A percentile compares a stretch with the other conserved stretches of the same genome.
Conservation (phyloP, 2,797 vertebrate species). For the Gambusia yucatana region DNA sequence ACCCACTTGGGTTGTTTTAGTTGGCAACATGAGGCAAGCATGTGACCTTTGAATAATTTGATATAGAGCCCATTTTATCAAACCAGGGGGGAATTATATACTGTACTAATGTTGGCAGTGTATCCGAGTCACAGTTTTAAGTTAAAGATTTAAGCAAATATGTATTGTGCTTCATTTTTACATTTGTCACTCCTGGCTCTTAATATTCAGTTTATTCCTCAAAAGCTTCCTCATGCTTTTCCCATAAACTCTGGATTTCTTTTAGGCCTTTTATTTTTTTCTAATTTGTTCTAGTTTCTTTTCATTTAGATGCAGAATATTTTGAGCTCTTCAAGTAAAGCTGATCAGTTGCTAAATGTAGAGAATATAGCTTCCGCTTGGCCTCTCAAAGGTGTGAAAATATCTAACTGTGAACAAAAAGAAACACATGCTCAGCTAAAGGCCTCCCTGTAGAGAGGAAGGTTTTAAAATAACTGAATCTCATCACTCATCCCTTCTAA, state of each 20-base stretch:
- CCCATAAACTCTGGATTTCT: neutral
- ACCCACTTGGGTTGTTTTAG: neutral
- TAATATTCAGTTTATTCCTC: neutral
- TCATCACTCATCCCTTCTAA: constrained; percentile 51
- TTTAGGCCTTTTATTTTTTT: neutral
- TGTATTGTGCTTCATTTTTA: neutral
- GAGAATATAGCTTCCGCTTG: constrained; percentile 23
- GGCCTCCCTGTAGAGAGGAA: constrained; percentile 6
- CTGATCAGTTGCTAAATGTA: constrained; percentile 20
- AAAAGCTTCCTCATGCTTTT: neutral
- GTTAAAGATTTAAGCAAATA: neutral
- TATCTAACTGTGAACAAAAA: constrained; percentile 27
- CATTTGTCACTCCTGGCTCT: neutral
- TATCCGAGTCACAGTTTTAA: neutral
- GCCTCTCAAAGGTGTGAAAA: constrained; percentile 43
- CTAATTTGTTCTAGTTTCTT: neutral
- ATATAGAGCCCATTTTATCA: neutral
- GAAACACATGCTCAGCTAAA: constrained; percentile 46
- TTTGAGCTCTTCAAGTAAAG: constrained; percentile 25
- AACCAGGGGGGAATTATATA: neutral
- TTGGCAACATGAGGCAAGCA: neutral
- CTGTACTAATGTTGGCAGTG: neutral
- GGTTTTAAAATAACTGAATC: constrained; percentile 54
- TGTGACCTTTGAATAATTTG: neutral
- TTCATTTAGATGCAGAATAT: constrained; percentile 5